phyloP scores from a whole-genome alignment of 2,113 vertebrate species.

The Salvator merianae region DNA sequence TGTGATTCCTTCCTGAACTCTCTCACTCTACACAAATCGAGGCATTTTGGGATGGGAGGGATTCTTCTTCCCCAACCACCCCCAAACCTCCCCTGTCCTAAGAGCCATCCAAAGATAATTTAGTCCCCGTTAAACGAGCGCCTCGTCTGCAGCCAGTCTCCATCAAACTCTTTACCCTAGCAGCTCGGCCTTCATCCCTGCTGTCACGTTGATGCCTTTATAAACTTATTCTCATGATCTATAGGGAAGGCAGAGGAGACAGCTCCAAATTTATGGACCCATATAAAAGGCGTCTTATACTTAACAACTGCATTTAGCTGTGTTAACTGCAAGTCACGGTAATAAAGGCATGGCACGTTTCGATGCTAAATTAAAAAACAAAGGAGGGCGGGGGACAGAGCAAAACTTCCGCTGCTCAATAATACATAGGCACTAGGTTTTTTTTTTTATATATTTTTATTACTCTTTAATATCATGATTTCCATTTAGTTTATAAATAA shows the following conservation, averaged over 20 bases:
- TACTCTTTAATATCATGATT: conserved; percentile 78
- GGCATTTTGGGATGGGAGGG: not conserved
- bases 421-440: conserved; percentile 73
- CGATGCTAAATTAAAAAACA: conserved; percentile 73
- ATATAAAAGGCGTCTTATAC: conserved; percentile 69
- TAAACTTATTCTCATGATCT: conserved; percentile 66
- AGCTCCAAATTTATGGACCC: conserved; percentile 63
- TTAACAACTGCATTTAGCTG: conserved; percentile 76
- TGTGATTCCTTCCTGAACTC: not conserved
- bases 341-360: conserved; percentile 70
- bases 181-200: conserved; percentile 61
- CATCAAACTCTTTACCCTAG: conserved; percentile 44
- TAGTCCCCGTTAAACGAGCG: conserved; percentile 44
- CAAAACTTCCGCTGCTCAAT: conserved; percentile 76
- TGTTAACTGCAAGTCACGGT: conserved; percentile 73
- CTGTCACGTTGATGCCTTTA: conserved; percentile 64
- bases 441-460: conserved; percentile 53
- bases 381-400: not conserved
- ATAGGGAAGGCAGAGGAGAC: conserved; percentile 63
- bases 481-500: conserved; percentile 94
- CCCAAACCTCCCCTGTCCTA: not conserved
- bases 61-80: not conserved
- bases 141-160: conserved; percentile 32
- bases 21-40: not conserved
- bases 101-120: not conserved